phyloP scores from a whole-genome alignment of 2,113 vertebrate genomes.

The Rhadina sibilatrix region DNA sequence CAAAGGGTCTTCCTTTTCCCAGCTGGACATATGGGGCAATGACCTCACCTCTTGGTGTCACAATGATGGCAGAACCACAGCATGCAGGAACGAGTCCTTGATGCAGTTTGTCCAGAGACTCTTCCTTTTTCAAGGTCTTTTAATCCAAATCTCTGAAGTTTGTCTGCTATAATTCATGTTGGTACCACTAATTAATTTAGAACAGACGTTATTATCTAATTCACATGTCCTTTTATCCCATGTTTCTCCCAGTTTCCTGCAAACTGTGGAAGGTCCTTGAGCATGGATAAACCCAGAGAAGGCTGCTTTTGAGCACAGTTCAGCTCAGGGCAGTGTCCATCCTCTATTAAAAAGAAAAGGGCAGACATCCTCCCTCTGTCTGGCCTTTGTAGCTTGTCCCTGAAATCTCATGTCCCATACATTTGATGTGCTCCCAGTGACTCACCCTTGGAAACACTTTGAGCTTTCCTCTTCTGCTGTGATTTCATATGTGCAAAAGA shows the following conservation, averaged over 20 bases:
- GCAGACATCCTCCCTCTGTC: neutral
- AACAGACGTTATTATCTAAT: neutral
- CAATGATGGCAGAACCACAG: accelerated
- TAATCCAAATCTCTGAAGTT: neutral
- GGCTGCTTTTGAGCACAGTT: neutral
- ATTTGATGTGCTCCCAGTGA: neutral
- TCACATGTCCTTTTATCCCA: neutral
- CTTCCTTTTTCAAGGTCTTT: neutral
- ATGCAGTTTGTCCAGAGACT: neutral
- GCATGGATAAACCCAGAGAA: neutral
- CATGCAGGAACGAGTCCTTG: accelerated
- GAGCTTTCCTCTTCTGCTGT: neutral
- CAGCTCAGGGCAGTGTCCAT: neutral
- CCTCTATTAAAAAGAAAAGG: neutral
- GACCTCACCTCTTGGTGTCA: neutral
- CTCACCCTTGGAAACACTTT: neutral
- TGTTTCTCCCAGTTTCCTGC: neutral
- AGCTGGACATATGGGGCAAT: neutral
- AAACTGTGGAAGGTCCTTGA: neutral
- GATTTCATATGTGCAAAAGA: neutral
- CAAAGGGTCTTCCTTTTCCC: neutral
- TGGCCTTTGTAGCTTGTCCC: neutral
- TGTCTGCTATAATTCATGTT: neutral
- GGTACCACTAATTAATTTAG: neutral
- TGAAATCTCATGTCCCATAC: neutral